Percentiles rank a stretch among this genome's conserved stretches.
phyloP scores from a whole-genome alignment of 2,113 vertebrate genomes.

The Willisornis vidua region DNA sequence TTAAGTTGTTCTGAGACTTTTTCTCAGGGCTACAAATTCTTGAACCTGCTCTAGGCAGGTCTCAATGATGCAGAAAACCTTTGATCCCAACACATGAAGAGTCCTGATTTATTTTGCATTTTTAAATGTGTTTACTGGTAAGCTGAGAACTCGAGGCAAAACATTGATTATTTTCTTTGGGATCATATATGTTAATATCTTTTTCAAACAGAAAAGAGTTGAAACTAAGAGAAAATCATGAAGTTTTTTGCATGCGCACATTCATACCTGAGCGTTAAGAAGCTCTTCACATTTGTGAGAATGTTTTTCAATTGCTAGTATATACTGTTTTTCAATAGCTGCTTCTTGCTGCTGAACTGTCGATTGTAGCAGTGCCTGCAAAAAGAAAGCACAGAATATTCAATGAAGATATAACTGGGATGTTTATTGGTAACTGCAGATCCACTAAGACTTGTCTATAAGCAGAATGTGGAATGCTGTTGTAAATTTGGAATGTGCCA shows the following conservation, averaged over 20 bases:
- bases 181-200: not conserved
- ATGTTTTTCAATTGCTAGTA: constrained; percentile 78
- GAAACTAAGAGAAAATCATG: not conserved
- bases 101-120: not conserved
- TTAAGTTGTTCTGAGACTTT: not conserved
- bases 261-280: constrained; percentile 76
- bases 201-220: not conserved
- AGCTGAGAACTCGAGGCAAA: not conserved
- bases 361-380: constrained; percentile 76
- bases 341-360: constrained; percentile 76
- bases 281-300: constrained; percentile 79
- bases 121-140: not conserved
- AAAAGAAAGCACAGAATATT: constrained; percentile 24
- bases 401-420: not conserved
- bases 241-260: not conserved
- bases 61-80: not conserved
- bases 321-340: constrained; percentile 74
- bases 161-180: not conserved
- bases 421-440: not conserved
- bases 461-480: constrained; percentile 14
- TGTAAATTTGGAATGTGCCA: constrained; percentile 13
- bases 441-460: not conserved
- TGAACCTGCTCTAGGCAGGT: not conserved
- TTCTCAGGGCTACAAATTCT: not conserved
- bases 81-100: not conserved